Percentiles rank a stretch among this genome's conserved stretches.
These are phyloP conservation scores for Tenthredo amoena DNA, from an alignment of 2,888 invertebrate species.

Conservation along the genomic window DNA sequence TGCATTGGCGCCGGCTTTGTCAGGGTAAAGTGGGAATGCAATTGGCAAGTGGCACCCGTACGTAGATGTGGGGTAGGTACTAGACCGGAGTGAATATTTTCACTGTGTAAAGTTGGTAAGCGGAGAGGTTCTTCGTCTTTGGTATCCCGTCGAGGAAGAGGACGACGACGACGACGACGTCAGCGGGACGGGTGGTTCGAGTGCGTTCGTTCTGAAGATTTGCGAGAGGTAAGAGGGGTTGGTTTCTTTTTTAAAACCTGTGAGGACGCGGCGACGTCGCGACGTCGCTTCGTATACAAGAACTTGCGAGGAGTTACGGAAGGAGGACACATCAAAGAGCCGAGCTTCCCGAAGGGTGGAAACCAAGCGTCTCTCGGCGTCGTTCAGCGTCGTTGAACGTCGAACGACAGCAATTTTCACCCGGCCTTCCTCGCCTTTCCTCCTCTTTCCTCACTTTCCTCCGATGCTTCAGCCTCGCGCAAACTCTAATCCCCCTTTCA, in stretches of 20 bases:
- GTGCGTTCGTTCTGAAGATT: slow-evolving; percentile 9
- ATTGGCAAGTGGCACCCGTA: slow-evolving; percentile 30
- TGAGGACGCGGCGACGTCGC: slow-evolving; percentile 20
- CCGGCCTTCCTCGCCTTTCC: slow-evolving; percentile 50
- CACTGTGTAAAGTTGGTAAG: slow-evolving; percentile 10
- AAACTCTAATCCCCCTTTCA: slow-evolving; percentile 43
- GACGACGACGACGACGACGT: background rate
- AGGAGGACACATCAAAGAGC: slow-evolving; percentile 49
- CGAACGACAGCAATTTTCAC: slow-evolving; percentile 65
- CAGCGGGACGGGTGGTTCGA: background rate
- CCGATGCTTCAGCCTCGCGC: slow-evolving; percentile 31
- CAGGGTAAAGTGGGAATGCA: slow-evolving; percentile 49
- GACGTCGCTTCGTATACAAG: slow-evolving; percentile 43
- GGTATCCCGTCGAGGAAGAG: background rate
- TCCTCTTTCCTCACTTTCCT: slow-evolving; percentile 9
- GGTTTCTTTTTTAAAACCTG: slow-evolving; percentile 18
- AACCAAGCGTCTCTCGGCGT: slow-evolving; percentile 40
- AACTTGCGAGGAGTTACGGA: slow-evolving; percentile 14
- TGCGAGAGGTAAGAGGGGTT: background rate
- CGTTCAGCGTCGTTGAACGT: slow-evolving; percentile 52
- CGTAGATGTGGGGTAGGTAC: slow-evolving; percentile 7
- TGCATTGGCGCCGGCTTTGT: slow-evolving; percentile 46
- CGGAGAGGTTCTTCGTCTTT: slow-evolving; percentile 1
- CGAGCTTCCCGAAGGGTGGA: slow-evolving; percentile 21
- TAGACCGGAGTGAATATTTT: slow-evolving; percentile 14